Percentiles rank a stretch among this genome's conserved stretches.
phyloP scores from a whole-genome alignment of 2,888 invertebrate genomes.

The Xanthostigma xanthostigma region DNA sequence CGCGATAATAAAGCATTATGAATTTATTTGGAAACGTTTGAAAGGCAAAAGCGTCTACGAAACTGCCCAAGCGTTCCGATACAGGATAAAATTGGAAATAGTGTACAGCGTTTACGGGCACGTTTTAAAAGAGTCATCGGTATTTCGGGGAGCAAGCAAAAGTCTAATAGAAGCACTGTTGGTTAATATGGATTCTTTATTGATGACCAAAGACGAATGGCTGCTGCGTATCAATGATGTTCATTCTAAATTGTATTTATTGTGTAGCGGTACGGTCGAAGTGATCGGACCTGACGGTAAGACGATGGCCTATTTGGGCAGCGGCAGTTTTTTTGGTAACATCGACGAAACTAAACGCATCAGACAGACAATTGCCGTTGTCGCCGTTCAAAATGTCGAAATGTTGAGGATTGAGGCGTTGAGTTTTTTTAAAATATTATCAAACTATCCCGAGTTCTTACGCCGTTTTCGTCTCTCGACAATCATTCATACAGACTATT shows the following conservation, averaged over 20 bases:
- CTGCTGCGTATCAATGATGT: constrained; percentile 14
- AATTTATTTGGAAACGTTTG: constrained; percentile 14
- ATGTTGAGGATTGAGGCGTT: constrained; percentile 11
- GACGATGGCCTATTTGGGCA: constrained; percentile 9
- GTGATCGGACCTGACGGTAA: constrained; percentile 16
- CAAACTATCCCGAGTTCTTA: constrained; percentile 11
- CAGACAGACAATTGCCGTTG: constrained; percentile 15
- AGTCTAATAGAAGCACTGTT: constrained; percentile 2
- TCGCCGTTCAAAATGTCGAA: constrained; percentile 16
- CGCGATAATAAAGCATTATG: constrained; percentile 10
- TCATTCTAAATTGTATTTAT: constrained; percentile 13
- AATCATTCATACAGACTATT: constrained; percentile 12
- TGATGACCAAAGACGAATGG: background rate
- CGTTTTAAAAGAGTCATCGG: constrained; percentile 7
- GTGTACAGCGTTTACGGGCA: constrained; percentile 12
- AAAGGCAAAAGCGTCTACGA: constrained; percentile 10
- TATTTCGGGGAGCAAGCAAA: constrained; percentile 9
- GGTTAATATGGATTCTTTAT: too few species aligned
- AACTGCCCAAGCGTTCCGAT: constrained; percentile 9
- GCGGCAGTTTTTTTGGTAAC: constrained; percentile 17
- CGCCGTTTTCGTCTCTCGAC: constrained; percentile 8
- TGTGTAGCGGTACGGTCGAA: constrained; percentile 15
- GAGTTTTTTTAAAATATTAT: constrained; percentile 12
- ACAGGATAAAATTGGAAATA: constrained; percentile 12
- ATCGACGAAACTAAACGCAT: constrained; percentile 11